These are phyloP conservation scores for Dolomedes plantarius DNA, from an alignment of 2,888 invertebrate species.

Conservation along the genomic window DNA sequence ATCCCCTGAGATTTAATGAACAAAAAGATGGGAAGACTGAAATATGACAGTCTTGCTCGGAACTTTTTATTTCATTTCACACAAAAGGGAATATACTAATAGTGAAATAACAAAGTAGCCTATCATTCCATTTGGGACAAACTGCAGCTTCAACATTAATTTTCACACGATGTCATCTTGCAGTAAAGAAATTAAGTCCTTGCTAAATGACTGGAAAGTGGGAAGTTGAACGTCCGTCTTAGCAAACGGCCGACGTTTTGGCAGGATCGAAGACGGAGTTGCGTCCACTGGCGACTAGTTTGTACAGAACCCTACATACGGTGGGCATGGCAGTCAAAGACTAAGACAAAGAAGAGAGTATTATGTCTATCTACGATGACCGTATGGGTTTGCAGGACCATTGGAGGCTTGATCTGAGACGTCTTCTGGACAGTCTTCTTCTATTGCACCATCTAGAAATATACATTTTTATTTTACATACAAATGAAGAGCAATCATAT, in stretches of 20 bases:
- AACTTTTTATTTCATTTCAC: not conserved
- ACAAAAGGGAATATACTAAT: conserved; percentile 39
- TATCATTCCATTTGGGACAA: conserved; percentile 14
- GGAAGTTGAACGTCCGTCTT: conserved; percentile 38
- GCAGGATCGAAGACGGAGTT: conserved; percentile 60
- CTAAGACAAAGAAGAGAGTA: conserved; percentile 65
- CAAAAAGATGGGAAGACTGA: conserved; percentile 7
- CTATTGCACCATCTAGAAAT: conserved; percentile 69
- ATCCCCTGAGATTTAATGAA: conserved; percentile 28
- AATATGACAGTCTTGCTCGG: not conserved
- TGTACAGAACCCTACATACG: conserved; percentile 64
- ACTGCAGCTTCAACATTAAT: not conserved
- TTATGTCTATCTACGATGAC: conserved; percentile 67
- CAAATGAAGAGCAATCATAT: too few relatives aligned
- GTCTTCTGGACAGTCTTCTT: conserved; percentile 63
- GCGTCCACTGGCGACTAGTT: conserved; percentile 69
- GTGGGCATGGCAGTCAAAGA: conserved; percentile 66
- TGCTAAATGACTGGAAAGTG: conserved; percentile 63
- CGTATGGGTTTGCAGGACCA: conserved; percentile 65
- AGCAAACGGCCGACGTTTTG: conserved; percentile 51
- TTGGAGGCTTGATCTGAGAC: conserved; percentile 64
- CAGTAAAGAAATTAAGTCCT: conserved; percentile 45
- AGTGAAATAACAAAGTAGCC: conserved; percentile 48
- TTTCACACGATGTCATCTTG: conserved; percentile 28
- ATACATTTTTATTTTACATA: not conserved